Conservation (phyloP, 2,797 vertebrate species). For the Pempheris klunzingeri region DNA sequence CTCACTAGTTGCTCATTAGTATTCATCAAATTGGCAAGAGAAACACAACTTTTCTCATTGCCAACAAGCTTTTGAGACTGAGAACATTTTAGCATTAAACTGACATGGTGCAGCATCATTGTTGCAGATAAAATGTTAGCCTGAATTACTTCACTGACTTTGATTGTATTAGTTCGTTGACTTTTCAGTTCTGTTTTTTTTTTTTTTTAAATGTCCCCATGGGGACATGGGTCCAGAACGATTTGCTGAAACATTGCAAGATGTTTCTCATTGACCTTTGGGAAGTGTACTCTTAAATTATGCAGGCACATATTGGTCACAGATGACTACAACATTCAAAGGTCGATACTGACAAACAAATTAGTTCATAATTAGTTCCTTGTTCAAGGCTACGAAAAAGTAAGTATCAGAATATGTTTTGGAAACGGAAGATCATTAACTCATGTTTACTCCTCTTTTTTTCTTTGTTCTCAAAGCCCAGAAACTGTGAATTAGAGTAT, state of each 20-base stretch:
- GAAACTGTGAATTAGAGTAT: conserved; percentile 13
- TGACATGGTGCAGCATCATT: neutral
- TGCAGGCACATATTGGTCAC: conserved; percentile 25
- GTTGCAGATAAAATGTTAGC: neutral
- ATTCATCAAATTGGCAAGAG: neutral
- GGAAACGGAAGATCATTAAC: conserved; percentile 29
- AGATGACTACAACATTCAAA: conserved; percentile 40
- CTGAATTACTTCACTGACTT: neutral
- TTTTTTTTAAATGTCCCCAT: conserved; percentile 7
- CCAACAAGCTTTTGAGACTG: neutral
- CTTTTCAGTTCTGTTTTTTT: neutral
- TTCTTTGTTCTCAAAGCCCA: conserved; percentile 28
- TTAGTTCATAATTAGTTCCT: conserved; percentile 21
- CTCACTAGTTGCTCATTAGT: neutral
- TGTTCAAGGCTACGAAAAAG: conserved; percentile 5
- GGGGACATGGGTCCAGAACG: conserved; percentile 26
- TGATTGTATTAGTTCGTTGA: conserved; percentile 47
- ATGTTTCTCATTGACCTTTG: conserved; percentile 42
- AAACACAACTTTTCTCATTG: conserved; percentile 16
- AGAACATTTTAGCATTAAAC: neutral
- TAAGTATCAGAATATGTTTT: conserved; percentile 24
- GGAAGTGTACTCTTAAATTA: conserved; percentile 20
- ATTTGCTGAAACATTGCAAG: conserved; percentile 48
- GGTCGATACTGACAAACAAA: conserved; percentile 4
- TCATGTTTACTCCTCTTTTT: conserved; percentile 8